Base-by-base conservation (phyloP, 2,888 invertebrate species). In the Apamea epomidion region DNA sequence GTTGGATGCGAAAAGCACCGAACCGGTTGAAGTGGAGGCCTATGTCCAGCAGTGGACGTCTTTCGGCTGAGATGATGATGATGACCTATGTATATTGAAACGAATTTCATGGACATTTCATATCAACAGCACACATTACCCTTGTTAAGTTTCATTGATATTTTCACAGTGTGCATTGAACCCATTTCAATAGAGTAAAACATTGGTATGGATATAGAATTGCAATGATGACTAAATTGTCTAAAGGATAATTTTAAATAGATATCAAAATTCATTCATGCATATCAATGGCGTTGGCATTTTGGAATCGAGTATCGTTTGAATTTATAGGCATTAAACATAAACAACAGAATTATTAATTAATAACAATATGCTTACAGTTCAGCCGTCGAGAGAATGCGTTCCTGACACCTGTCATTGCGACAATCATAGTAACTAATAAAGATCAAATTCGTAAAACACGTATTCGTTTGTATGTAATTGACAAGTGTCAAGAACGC, bases 181-280 rank as follows among this genome's bases (percentile, higher is more conserved):
- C 32, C 5, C 14, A 74, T 74, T 74, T 62, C 58, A 67, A 67
- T 45, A 70, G 25, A 37, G 4, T 12, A 7, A 62, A 72, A 71
- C 29, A 65, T 18, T 21, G 18, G 18, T 45, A 32, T 16, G 51
- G 7, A n/a, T 64, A 45, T 48, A 70, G 37, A 81, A 62, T 85
- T 79, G 74, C 78, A 64, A 21, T 42, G 8, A 69, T 69, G 37
- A 51, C 69, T 54, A 70, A 45, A 80, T 76, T 62, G 25, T 51
- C 16, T 65, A 67, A n/a, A 62, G n/a, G 45, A 58, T 67, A 37
- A 67, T 83, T 67, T 70, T 58, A 48, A 73, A 73, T 67, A 32
- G 25, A 21, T 69, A 74, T 74, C 45, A 29, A 81, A 73, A 65
- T 76, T 58, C 0, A 68, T 76, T 68, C 73, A 62, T 51, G 70